phyloP scores from a whole-genome alignment of 2,888 invertebrate species.

The Drosophila melanosoma region DNA sequence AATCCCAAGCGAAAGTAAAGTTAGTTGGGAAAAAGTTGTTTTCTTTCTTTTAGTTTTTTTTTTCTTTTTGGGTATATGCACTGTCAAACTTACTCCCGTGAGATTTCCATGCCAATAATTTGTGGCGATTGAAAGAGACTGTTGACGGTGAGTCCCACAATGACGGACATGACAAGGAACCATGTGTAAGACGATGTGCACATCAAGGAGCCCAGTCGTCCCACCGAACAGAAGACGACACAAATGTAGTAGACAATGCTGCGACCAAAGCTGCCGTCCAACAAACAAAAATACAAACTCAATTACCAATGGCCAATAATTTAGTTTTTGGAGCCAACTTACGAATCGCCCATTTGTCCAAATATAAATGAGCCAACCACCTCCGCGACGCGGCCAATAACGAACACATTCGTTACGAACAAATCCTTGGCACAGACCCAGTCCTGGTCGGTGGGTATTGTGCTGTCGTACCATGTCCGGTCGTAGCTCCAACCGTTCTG shows the following conservation, averaged over 20 bases:
- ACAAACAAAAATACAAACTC: slow-evolving; percentile 55
- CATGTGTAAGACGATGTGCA: slow-evolving; percentile 84
- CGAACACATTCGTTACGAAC: slow-evolving; percentile 86
- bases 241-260: slow-evolving; percentile 86
- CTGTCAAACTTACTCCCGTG: slow-evolving; percentile 84
- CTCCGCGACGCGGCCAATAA: slow-evolving; percentile 86
- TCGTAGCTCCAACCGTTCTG: slow-evolving; percentile 87
- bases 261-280: slow-evolving; percentile 85
- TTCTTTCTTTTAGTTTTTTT: slow-evolving; percentile 17
- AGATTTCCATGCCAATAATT: slow-evolving; percentile 86
- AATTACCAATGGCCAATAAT: slow-evolving; percentile 57
- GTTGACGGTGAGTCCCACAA: slow-evolving; percentile 85
- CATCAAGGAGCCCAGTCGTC: slow-evolving; percentile 84
- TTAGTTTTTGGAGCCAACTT: slow-evolving; percentile 74
- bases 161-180: slow-evolving; percentile 84
- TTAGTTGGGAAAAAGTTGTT: slow-evolving; percentile 49
- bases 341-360: slow-evolving; percentile 87
- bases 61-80: slow-evolving; percentile 2
- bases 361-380: slow-evolving; percentile 87
- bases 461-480: slow-evolving; percentile 86
- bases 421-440: slow-evolving; percentile 87
- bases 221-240: slow-evolving; percentile 84
- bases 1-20: slow-evolving; percentile 30
- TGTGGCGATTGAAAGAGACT: slow-evolving; percentile 86
- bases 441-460: slow-evolving; percentile 86